Conservation (phyloP, 2,888 invertebrate species). For the Acanthosoma haemorrhoidale region DNA sequence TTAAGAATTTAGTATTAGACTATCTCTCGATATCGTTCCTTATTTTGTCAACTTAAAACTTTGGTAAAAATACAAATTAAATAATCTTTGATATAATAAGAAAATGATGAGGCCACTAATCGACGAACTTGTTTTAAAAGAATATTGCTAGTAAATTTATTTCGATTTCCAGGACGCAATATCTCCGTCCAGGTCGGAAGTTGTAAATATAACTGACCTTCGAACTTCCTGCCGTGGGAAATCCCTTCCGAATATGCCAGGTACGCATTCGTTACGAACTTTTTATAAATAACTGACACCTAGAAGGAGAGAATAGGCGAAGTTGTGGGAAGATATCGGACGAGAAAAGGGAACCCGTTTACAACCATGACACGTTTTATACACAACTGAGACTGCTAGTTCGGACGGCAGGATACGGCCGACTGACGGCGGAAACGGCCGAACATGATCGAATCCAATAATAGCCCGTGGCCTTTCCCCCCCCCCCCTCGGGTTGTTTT, state of each 20-base stretch:
- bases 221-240: not conserved
- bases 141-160: not conserved
- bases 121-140: not conserved
- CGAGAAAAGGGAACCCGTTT: not conserved
- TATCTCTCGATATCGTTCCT: too few relatives aligned
- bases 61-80: not conserved
- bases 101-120: not conserved
- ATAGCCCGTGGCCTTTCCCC: not conserved
- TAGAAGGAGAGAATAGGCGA: not conserved
- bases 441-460: not conserved
- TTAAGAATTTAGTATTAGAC: too few relatives aligned
- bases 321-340: not conserved
- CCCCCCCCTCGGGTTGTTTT: constrained; percentile 5
- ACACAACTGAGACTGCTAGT: not conserved
- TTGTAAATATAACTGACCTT: constrained; percentile 7
- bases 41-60: too few relatives aligned
- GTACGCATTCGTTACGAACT: not conserved
- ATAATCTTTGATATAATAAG: not conserved
- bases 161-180: not conserved
- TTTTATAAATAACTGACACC: too few relatives aligned
- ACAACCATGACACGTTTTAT: not conserved
- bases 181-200: not conserved
- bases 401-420: not conserved
- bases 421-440: not conserved
- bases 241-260: not conserved